Evolutionary conservation across 2,888 invertebrate genomes (phyloP), one percentile per base, ranked within the genome.

Genomic region (Drosophila flavopinicola): DNA sequence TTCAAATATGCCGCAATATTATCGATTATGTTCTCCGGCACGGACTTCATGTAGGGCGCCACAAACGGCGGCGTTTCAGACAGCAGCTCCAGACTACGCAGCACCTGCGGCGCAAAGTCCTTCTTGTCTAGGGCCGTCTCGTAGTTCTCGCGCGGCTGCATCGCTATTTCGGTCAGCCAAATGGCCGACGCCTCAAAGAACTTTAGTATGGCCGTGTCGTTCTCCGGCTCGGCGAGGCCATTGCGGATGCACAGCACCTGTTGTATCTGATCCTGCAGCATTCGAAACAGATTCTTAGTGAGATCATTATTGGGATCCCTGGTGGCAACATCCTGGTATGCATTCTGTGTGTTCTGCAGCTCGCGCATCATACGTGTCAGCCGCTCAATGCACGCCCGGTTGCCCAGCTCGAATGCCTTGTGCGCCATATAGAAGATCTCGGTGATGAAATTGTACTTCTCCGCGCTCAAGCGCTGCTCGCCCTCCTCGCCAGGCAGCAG

Each of bases 341-440:
- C 92, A 25, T 95, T 93, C 89, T 97, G 96, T 52, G 96, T 93
- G 64, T 95, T 94, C 29, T 94, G 94, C 79, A 97, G 90, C 76
- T 94, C 94, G 61, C 94, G 94, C 48, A 95, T 95, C 73, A 93
- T 92, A 1, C 93, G 93, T 73, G 93, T 93, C 37, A 94, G 90
- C 75, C 94, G 94, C 77, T 95, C 95, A 1, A 94, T 93, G 42
- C 94, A 93, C 3, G 95, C 94, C 3, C 94, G 92, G 64, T 94
- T 93, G 20, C 95, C 95, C 49, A 98, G 92, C 89, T 97, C 95
- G 51, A 98, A 93, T 45, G 96, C 94, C 85, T 95, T 95, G 89
- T 98, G 98, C 0, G 97, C 95, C 93, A 98, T 93, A 91, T 95
- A 98, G 90, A 98, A 98, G 85, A 96, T 95, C 89, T 98, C 97